Conservation (phyloP, 2,888 invertebrate genomes). For the Dyspetes luteomarginatus region DNA sequence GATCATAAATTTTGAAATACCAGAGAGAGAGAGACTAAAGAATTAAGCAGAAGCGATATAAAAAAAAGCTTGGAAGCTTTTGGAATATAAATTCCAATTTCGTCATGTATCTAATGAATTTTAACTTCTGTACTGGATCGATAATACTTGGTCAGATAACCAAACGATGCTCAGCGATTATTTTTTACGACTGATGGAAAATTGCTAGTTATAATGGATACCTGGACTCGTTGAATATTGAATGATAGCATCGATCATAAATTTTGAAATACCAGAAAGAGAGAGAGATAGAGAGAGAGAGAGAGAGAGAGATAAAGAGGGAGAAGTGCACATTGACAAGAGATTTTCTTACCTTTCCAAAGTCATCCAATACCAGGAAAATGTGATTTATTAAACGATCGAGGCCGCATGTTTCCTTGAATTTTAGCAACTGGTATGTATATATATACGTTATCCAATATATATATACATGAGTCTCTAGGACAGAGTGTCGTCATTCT, state of each 20-base stretch:
- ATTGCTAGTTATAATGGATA: not conserved
- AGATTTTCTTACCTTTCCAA: slow-evolving; percentile 1
- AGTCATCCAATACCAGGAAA: slow-evolving; percentile 22
- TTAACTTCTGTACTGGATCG: not conserved
- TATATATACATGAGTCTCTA: not conserved
- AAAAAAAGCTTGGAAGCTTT: not conserved
- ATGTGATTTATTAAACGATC: slow-evolving; percentile 44
- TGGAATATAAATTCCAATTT: not conserved
- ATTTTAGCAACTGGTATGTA: slow-evolving; percentile 46
- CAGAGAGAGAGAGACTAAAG: no score
- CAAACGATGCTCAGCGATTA: not conserved
- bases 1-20: slow-evolving; percentile 21
- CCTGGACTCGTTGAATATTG: slow-evolving; percentile 25
- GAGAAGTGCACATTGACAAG: not conserved
- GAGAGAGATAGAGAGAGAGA: not conserved
- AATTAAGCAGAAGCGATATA: not conserved
- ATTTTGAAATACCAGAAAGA: slow-evolving; percentile 6
- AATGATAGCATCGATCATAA: slow-evolving; percentile 12
- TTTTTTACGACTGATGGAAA: not conserved
- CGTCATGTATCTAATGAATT: not conserved
- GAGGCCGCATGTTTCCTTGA: slow-evolving; percentile 2
- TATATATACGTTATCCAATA: not conserved
- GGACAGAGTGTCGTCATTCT: slow-evolving; percentile 25
- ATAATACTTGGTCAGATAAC: not conserved
- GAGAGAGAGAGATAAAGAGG: not conserved